Evolutionary conservation across 2,113 vertebrate species (phyloP).

Genomic region (Silurus asotus): DNA sequence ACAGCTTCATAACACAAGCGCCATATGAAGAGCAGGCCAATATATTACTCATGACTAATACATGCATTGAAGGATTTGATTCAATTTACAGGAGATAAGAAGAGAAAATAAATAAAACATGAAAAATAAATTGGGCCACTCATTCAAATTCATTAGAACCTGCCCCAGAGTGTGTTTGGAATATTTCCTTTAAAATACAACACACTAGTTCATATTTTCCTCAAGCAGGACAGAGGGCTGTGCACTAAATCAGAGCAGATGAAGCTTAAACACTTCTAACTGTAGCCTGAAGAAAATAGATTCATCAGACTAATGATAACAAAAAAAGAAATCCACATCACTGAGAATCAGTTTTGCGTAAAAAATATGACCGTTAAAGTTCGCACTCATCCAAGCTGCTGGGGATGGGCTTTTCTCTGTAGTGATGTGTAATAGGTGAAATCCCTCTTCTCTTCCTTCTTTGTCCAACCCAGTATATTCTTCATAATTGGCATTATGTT

Average conservation of each 20-base stretch:
- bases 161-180: constrained; percentile 66
- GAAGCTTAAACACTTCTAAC: constrained; percentile 40
- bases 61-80: constrained; percentile 72
- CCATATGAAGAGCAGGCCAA: constrained; percentile 76
- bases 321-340: constrained; percentile 64
- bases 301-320: constrained; percentile 60
- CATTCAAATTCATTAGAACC: constrained; percentile 79
- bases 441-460: constrained; percentile 50
- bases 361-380: constrained; percentile 52
- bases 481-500: constrained; percentile 74
- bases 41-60: constrained; percentile 77
- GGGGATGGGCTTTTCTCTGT: constrained; percentile 35
- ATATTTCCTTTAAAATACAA: constrained; percentile 63
- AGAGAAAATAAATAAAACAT: constrained; percentile 76
- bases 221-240: constrained; percentile 3
- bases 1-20: constrained; percentile 73
- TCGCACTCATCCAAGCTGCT: constrained; percentile 41
- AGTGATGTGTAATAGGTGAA: constrained; percentile 64
- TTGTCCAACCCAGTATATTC: constrained; percentile 58
- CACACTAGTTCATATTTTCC: constrained; percentile 29
- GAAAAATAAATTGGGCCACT: constrained; percentile 77
- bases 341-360: constrained; percentile 59
- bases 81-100: constrained; percentile 74
- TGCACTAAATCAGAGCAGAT: constrained; percentile 54
- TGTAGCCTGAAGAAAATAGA: constrained; percentile 51